Evolutionary conservation across 2,113 vertebrate genomes (phyloP).

Genomic region (Mohoua ochrocephala): DNA sequence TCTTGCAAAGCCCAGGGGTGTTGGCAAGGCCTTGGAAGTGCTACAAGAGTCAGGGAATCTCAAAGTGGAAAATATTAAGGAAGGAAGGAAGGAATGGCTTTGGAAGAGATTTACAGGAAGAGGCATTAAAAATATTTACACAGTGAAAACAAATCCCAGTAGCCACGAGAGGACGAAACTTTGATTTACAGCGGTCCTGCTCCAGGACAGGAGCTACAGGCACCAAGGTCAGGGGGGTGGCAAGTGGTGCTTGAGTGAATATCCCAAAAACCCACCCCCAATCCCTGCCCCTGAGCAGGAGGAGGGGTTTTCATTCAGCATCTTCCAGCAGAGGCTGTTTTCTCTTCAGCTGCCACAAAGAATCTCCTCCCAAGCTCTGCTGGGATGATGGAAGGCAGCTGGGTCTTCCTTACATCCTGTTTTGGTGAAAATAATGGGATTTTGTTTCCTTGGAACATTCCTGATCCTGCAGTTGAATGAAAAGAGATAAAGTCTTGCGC

Average conservation of each 20-base stretch:
- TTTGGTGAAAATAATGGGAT: neutral
- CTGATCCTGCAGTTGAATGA: neutral
- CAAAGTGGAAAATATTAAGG: neutral
- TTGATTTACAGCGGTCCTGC: neutral
- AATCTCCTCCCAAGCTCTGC: neutral
- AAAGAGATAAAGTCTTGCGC: neutral
- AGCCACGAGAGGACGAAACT: neutral
- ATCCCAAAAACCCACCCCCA: neutral
- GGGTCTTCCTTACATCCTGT: neutral
- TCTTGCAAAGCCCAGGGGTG: neutral
- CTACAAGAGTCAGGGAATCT: neutral
- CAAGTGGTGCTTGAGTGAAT: neutral
- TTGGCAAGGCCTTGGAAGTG: neutral
- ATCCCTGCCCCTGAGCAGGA: accelerated
- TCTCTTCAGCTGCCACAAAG: neutral
- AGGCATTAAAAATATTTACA: neutral
- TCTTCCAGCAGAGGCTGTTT: neutral
- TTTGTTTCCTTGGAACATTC: neutral
- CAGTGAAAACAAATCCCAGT: neutral
- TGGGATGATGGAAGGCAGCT: neutral
- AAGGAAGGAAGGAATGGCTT: neutral
- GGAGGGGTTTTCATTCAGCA: neutral
- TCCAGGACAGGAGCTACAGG: neutral
- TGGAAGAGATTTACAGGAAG: neutral
- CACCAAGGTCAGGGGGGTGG: neutral